Evolutionary conservation across 2,888 invertebrate genomes (phyloP), one percentile per base, ranked within the genome.

Genomic region (Melanostoma scalare): DNA sequence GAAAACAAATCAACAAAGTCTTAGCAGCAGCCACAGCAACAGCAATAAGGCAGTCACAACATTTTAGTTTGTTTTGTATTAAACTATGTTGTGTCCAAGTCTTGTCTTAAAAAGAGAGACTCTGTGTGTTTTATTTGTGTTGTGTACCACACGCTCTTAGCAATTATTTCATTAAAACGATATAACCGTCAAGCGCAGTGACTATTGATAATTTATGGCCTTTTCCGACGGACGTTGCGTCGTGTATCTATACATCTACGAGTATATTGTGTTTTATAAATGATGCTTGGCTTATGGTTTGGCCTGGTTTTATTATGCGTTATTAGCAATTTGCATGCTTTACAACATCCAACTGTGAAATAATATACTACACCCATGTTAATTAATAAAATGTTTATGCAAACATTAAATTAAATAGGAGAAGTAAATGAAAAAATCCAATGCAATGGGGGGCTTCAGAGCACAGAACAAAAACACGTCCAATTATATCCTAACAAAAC

Each of bases 131-230:
- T 38, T 63, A 53, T 6, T n/a, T 48, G 10, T 55, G 31, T 4
- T 74, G 48, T 73, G 46, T 74, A 74, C 63, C 73, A 78, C 73
- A 82, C 77, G 78, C 85, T 82, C 86, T 79, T 76, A 84, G 86
- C 85, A 87, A 87, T 87, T 87, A 87, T 87, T 87, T 86, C 86
- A 87, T 87, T 87, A 87, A 86, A 87, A 81, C 86, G 86, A 87
- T 86, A 86, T 87, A 86, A 86, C 86, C 84, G 86, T 86, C 86
- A 86, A 84, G 86, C 86, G 86, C 85, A 86, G 86, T 86, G 86
- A 86, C 86, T 86, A 86, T 85, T 85, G 81, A 85, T 86, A 86
- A 86, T 86, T 86, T 86, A 86, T 85, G 79, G 85, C 84, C 78
- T 84, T 84, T 85, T 76, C 80, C 74, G 78, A 81, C 75, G 67